Base-by-base conservation (phyloP, 2,888 invertebrate species). In the Drosophila testacea region DNA sequence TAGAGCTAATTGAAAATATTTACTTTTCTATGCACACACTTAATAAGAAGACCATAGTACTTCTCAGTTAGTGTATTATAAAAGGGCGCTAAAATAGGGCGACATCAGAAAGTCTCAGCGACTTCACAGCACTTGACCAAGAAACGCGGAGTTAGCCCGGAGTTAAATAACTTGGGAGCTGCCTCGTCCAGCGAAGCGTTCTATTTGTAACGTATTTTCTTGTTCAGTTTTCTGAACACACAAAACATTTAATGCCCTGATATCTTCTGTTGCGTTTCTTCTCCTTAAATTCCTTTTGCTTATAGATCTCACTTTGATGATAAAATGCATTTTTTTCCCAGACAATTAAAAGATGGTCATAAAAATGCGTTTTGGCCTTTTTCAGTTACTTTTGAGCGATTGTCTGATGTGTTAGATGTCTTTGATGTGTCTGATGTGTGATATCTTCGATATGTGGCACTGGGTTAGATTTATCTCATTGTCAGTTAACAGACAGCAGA, bases 151-250 rank as follows among this genome's bases (percentile, higher is more conserved):
- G 39, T 36, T 55, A 28, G 13, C 44, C 32, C 27, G 47, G 39
- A 57, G 56, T 28, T 47, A 46, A 38, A 39, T 27, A 52, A 52
- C 38, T 36, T 57, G 57, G 34, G 27, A 34, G 61, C 46, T 68
- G 44, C 28, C 73, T 41, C 60, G 47, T 55, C 52, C 81, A 81
- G 70, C 84, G 59, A 83, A 77, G 81, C 87, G 80, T 87, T 79
- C 60, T 41, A 73, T 82, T 84, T 87, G 87, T 87, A 84, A 84
- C 83, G 83, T 87, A 82, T 78, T 87, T 86, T 16, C 7, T 1
- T 4, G n/a, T 79, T 66, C 47, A 28, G 27, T 46, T 55, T 42
- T 30, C 48, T 32, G 16, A 38, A 22, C 36, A 11, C 38, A 6
- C 42, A 46, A 38, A 56, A 60, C 68, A 68, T 66, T 64, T 50